These are phyloP conservation scores for Scolopax mira DNA, from an alignment of 2,113 vertebrate genomes.

Conservation along the genomic window DNA sequence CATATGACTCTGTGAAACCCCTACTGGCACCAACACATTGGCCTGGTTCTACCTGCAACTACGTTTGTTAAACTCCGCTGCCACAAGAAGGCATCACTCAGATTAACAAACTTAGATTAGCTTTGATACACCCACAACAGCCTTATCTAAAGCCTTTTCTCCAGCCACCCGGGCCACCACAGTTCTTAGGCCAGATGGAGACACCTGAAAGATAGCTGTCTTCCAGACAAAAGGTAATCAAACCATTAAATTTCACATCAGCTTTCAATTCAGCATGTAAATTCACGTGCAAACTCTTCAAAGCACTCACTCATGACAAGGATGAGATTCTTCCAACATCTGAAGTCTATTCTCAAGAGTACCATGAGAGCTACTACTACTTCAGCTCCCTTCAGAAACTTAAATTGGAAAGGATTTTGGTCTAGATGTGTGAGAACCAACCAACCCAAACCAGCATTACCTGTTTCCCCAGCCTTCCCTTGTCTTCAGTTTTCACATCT, in stretches of 20 bases:
- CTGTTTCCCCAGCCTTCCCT: slow-evolving; percentile 90
- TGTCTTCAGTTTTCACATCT: slow-evolving; percentile 92
- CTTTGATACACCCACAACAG: background rate
- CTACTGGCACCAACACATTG: background rate
- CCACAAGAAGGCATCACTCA: background rate
- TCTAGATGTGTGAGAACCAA: background rate
- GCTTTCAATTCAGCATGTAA: background rate
- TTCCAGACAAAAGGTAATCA: background rate
- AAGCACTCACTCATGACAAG: background rate
- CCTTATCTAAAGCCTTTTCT: background rate
- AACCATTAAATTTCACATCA: background rate
- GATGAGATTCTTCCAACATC: background rate
- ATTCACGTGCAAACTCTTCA: background rate
- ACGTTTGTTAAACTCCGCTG: background rate
- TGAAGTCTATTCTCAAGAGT: background rate
- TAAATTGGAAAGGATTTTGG: no score
- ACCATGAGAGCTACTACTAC: no score
- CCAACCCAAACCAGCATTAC: slow-evolving; percentile 59
- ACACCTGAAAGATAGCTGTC: background rate
- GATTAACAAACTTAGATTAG: background rate
- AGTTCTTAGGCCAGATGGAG: background rate
- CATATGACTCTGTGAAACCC: background rate
- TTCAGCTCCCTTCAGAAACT: no score
- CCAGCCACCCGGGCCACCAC: background rate
- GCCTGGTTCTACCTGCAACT: background rate